Evolutionary conservation across 1,140 invertebrate species (phyloP), one percentile per base, ranked within the genome.

Genomic region (Chionoecetes opilio): DNA sequence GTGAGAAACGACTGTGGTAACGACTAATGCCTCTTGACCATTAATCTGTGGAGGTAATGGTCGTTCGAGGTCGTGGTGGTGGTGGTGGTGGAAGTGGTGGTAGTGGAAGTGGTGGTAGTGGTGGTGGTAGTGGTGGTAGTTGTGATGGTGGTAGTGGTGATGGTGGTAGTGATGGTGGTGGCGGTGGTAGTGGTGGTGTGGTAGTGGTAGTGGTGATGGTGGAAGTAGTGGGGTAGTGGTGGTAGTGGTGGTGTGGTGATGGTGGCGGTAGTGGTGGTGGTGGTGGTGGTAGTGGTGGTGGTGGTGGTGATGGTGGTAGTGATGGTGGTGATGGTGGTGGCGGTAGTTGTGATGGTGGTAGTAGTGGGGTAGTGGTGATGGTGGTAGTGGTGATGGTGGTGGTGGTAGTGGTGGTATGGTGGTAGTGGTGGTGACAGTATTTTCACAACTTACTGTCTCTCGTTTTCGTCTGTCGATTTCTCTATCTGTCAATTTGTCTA

Each of bases 1-100:
- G 82, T 91, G 90, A 92, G 90, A 95, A 95, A 95, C 94, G 94
- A 95, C 82, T 95, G 94, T 91, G 94, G 94, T 95, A 95, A 95
- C 90, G 94, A 95, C 94, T 92, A 95, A 92, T 95, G 90, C 75
- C 88, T 82, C 94, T 95, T 95, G 94, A 95, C 94, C 94, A 95
- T 95, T 95, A 95, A 95, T 95, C 94, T 95, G 87, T 53, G 85
- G 85, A 46, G 89, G 90, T 95, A 95, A 95, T 95, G 94, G 94
- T 95, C 63, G 94, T 63, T 92, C 75, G 90, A 75, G 90, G 87
- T 46, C 87, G 75, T 9, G 21, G 63, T 87, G 85, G 34, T 87
- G 85, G 32, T 87, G 85, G 32, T 17, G 85, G 32, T 29, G 21
- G 37, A 14, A n/a, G 37, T 17, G 37, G 34, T 90, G 37, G 29